Base-by-base conservation (phyloP, 1,140 invertebrate species). In the Meloidogyne chitwoodi region DNA sequence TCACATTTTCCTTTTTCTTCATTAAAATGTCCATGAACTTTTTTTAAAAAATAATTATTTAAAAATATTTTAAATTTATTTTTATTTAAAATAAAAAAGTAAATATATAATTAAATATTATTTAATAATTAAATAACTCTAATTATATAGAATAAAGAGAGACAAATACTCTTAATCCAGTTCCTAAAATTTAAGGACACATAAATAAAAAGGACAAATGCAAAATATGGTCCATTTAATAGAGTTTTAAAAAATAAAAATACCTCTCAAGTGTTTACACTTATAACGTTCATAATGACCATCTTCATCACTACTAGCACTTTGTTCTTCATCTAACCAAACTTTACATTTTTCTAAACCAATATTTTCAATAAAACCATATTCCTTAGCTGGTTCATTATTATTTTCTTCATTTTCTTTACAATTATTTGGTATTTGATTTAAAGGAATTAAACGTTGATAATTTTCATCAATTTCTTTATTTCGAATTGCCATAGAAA, bases 391-490 rank as follows among this genome's bases (percentile, higher is more conserved):
- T 11, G 64, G 34, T 29, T 76, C 74, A 24, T 31, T 27, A 27
- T 26, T 61, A 29, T 63, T 67, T 62, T 12, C 19, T 19, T 31
- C 19, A 34, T 61, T 78, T 16, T 68, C 41, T 29, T 69, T 79
- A 63, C 80, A 81, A n/a, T 70, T 72, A 24, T 64, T 19, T 31
- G 80, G 80, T 41, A 81, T 65, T 26, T 82, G 48, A 24, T 34
- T 29, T 24, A 81, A 72, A n/a, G 80, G 80, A 41, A 83, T 74
- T 16, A 81, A 77, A 26, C 67, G 26, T 24, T 82, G 77, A 63
- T 81, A 81, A n/a, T 79, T 63, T 16, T 81, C 80, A 82, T 81
- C 80, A 29, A 81, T 83, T 69, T 77, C 72, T 64, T 81, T 81
- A 68, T 77, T 75, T 19, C 76, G 29, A 27, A 73, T 56, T 14